Conservation (phyloP, 2,113 vertebrate species). For the Actenoides hombroni region DNA sequence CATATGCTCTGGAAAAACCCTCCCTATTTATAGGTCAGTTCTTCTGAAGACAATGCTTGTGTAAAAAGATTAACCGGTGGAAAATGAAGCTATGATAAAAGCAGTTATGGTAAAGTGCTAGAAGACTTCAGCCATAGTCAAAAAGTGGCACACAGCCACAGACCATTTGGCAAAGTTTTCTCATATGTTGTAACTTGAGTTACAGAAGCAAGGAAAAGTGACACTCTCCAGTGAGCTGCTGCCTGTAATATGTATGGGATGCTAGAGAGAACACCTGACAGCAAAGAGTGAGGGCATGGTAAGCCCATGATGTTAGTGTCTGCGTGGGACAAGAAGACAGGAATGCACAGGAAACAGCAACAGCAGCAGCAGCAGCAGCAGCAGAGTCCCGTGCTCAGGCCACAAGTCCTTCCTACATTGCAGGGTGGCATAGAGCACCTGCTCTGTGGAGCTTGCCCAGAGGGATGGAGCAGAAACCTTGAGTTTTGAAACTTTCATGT, state of each 20-base stretch:
- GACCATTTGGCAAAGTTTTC: not conserved
- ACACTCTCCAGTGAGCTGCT: not conserved
- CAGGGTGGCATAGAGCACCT: not conserved
- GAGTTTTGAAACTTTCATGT: not conserved
- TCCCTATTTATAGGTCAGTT: not conserved
- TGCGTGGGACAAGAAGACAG: fast-evolving
- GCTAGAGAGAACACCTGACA: not conserved
- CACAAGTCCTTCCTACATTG: fast-evolving
- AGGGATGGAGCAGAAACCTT: not conserved
- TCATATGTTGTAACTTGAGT: not conserved
- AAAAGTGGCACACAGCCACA: not conserved
- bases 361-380: not conserved
- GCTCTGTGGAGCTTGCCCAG: fast-evolving
- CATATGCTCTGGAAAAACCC: fast-evolving
- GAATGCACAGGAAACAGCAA: not conserved
- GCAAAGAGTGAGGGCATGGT: fast-evolving
- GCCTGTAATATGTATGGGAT: not conserved
- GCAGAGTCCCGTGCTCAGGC: not conserved
- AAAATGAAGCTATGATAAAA: not conserved
- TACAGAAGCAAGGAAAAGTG: not conserved
- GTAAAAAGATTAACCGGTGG: not conserved
- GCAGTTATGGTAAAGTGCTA: not conserved
- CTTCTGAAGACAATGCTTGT: not conserved
- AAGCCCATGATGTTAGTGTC: fast-evolving
- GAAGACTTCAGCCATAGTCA: not conserved